These are phyloP conservation scores for Gambelia wislizenii DNA, from an alignment of 2,797 vertebrate genomes.

Conservation along the genomic window DNA sequence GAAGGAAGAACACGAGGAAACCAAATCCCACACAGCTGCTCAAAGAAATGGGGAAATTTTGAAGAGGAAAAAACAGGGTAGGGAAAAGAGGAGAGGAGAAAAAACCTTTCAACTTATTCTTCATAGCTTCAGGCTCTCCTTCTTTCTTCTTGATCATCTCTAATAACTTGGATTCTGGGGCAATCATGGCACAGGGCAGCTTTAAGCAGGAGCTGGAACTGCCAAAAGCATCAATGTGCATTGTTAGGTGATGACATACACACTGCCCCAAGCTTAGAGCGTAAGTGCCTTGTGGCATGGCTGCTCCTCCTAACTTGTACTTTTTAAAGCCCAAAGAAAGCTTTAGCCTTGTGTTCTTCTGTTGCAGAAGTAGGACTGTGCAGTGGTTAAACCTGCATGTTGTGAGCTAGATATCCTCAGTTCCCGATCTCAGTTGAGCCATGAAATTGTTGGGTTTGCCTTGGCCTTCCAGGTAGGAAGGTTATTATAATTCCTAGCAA, in stretches of 20 bases:
- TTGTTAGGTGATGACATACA: neutral
- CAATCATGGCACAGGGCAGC: no score
- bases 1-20: neutral
- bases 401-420: neutral
- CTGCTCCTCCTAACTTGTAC: neutral
- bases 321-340: neutral
- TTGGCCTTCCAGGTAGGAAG: neutral
- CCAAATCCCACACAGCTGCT: conserved; percentile 31
- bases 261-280: no score
- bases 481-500: neutral
- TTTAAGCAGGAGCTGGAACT: no score
- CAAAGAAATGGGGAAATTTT: neutral
- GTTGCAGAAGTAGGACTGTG: no score
- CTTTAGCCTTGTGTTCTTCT: neutral
- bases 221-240: no score
- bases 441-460: neutral
- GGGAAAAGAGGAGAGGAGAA: neutral
- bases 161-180: neutral
- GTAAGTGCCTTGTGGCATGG: neutral
- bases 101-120: conserved; percentile 41
- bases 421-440: neutral
- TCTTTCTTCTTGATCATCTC: neutral
- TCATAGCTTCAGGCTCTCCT: neutral
- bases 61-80: neutral
- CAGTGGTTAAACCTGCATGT: neutral